Base-by-base conservation (phyloP, 2,797 vertebrate genomes). In the Melanotaenia trifasciata region DNA sequence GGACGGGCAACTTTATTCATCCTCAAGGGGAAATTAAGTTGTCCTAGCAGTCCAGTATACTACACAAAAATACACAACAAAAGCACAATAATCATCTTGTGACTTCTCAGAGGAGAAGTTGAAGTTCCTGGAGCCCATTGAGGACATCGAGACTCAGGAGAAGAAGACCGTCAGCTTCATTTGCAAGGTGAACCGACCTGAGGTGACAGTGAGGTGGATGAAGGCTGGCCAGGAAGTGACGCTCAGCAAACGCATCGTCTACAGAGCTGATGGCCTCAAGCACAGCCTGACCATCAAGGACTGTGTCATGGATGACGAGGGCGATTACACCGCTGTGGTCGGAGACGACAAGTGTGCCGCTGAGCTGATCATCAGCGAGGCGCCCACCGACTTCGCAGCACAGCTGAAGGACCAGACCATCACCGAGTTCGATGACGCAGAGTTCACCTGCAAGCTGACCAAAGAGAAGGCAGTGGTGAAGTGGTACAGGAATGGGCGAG, bases 91-190 rank as follows among this genome's bases (percentile, higher is more conserved):
- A 36, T 35, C 11, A 1, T 63, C 18, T 3, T 57, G 12, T 63
- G 22, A 14, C 5, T 74, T 63, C 79, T 83, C 95, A 99, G 98
- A 97, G 94, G 98, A 99, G 89, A 96, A 96, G 56, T 93, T 98
- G 61, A 96, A 87, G 89, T 98, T 99, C 89, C 77, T 96, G 82
- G 96, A 97, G 20, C 96, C 97, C 70, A 96, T 99, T 36, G 95
- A 98, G 92, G 98, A 99, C 77, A 89, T 96, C 28, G 98, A 99
- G 89, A 99, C 98, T 36, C 97, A 98, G 93, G 98, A 99, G 90
- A 99, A 98, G 94, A 98, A 97, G 89, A 96, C 96, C 2, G 94
- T 98, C 74, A 95, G 94, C 51, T 99, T 99, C 76, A 92, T 92
- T 77, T 99, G 98, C 85, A 99, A 98, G 91, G 98, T 99, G 70